These are phyloP conservation scores for Diaperis boleti DNA, from an alignment of 2,888 invertebrate genomes.

Conservation along the genomic window DNA sequence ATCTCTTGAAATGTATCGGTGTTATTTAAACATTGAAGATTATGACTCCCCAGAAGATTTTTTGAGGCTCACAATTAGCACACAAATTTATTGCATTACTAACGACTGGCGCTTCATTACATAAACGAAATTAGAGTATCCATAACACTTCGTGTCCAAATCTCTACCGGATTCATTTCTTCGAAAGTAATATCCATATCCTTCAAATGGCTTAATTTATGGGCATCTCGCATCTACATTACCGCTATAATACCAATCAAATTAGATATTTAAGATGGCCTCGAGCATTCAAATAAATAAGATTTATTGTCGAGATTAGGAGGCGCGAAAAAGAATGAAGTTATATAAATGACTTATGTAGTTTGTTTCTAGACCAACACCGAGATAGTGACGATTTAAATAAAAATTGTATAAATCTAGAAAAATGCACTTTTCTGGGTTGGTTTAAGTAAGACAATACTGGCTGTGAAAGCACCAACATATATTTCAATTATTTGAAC, in stretches of 20 bases:
- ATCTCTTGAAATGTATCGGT: too few species aligned
- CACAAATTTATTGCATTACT: slow-evolving; percentile 7
- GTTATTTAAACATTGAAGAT: too few species aligned
- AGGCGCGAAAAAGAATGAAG: slow-evolving; percentile 4
- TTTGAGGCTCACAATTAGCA: not conserved
- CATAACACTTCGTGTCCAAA: slow-evolving; percentile 1
- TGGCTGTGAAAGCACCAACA: slow-evolving; percentile 26
- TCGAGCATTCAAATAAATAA: slow-evolving; percentile 12
- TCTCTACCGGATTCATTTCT: slow-evolving; percentile 21
- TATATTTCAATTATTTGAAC: slow-evolving; percentile 17
- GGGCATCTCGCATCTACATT: not conserved
- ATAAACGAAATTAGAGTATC: slow-evolving; percentile 19
- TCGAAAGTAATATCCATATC: slow-evolving; percentile 28
- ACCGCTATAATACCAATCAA: slow-evolving; percentile 13
- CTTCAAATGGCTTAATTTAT: slow-evolving; percentile 33
- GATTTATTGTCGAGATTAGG: not conserved
- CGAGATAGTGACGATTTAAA: too few species aligned
- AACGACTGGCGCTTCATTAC: slow-evolving; percentile 1
- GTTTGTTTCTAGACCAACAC: too few species aligned
- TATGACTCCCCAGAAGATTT: too few species aligned
- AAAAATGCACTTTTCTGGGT: slow-evolving; percentile 28
- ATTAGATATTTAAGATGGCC: slow-evolving; percentile 23
- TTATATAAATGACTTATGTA: slow-evolving; percentile 26
- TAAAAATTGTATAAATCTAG: slow-evolving; percentile 23
- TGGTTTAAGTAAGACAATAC: slow-evolving; percentile 23